These are phyloP conservation scores for Bombus sylvicola DNA, from an alignment of 1,140 invertebrate genomes.

Conservation along the genomic window DNA sequence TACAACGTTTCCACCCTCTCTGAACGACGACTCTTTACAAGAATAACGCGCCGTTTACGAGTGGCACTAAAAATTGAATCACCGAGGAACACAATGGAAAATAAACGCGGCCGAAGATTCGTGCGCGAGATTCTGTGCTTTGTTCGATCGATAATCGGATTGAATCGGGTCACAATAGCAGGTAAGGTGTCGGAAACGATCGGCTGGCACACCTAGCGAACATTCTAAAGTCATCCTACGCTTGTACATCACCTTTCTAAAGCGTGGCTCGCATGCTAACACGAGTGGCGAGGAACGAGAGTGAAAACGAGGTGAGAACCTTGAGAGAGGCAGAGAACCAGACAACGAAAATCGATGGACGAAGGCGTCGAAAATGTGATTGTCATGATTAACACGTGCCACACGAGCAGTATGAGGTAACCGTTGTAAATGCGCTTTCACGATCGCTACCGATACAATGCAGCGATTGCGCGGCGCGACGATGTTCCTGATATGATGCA, in stretches of 20 bases:
- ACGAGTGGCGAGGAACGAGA: background rate
- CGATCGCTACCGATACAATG: background rate
- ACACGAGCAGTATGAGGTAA: constrained; percentile 8
- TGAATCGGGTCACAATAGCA: background rate
- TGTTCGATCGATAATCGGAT: constrained; percentile 1
- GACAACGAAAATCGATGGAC: constrained; percentile 2
- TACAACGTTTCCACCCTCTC: too few relatives aligned
- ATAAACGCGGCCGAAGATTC: background rate
- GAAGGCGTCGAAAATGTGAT: constrained; percentile 20
- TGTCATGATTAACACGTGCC: constrained; percentile 42
- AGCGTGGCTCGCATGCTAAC: constrained; percentile 33
- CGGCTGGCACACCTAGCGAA: background rate
- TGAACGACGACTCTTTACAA: too few relatives aligned
- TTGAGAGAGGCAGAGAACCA: background rate
- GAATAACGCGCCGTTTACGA: too few relatives aligned
- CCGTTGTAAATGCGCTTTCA: constrained; percentile 18
- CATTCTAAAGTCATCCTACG: constrained; percentile 37
- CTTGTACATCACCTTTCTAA: constrained; percentile 49
- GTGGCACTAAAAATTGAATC: background rate
- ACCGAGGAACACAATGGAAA: background rate
- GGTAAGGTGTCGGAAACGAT: constrained; percentile 4
- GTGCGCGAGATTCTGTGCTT: background rate
- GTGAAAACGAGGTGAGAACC: constrained; percentile 20
- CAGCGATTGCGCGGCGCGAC: background rate
- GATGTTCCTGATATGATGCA: background rate